Evolutionary conservation across 2,888 invertebrate genomes (phyloP), one percentile per base, ranked within the genome.

Genomic region (Anarsia innoxiella): DNA sequence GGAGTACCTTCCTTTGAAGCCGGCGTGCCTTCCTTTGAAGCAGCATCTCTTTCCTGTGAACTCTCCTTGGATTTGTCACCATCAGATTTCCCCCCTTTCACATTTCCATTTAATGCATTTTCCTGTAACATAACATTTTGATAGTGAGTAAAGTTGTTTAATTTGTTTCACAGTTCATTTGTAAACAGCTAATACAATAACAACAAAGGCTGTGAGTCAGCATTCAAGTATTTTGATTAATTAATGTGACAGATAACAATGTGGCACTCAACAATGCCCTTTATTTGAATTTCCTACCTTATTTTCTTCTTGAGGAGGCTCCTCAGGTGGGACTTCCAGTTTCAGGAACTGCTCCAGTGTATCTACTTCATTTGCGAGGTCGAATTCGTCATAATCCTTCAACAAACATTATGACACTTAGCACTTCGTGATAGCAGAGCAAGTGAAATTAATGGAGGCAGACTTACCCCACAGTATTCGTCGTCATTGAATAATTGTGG

Each of bases 401-500:
- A 76, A 76, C 50, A 44, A n/a, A n/a, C n/a, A n/a, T n/a, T n/a
- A n/a, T n/a, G n/a, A n/a, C n/a, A n/a, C n/a, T n/a, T n/a, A n/a
- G n/a, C n/a, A n/a, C n/a, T n/a, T n/a, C n/a, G n/a, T n/a, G n/a
- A n/a, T n/a, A n/a, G n/a, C n/a, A n/a, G n/a, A n/a, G n/a, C n/a
- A n/a, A n/a, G n/a, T 19, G 19, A 19, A 5, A 19, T 19, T 13
- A 9, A 25, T 25, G 25, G 8, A 12, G 32, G 10, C 23, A 32
- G 32, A n/a, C 26, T 33, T 84, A 96, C 96, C 70, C 98, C 98
- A 66, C 96, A 95, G 70, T 96, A 97, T 48, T 92, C 91, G 8
- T 93, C 93, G 45, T 94, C 96, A 66, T 95, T 94, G 75, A 97
- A 98, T 53, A 99, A 87, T 78, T 99, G 99, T 40, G 98, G 98